Conservation (phyloP, 2,113 vertebrate species). For the Mugil cephalus region DNA sequence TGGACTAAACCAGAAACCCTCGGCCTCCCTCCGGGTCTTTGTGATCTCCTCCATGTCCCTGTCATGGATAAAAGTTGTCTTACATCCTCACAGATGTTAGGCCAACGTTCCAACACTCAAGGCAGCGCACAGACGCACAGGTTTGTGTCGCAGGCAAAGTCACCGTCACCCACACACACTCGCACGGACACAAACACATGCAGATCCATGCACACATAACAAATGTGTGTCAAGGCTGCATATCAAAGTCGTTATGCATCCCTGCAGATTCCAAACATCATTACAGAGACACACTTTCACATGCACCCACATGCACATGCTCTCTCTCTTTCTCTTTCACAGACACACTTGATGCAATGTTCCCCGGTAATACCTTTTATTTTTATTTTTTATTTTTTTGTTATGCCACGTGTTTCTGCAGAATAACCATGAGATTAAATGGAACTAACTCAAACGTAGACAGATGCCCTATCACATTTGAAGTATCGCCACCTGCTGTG, state of each 20-base stretch:
- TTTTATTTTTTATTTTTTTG: constrained; percentile 17
- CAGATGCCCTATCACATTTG: constrained; percentile 74
- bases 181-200: constrained; percentile 20
- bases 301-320: constrained; percentile 3
- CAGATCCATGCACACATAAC: constrained; percentile 39
- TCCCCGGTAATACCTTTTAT: constrained; percentile 11
- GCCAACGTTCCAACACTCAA: constrained; percentile 63
- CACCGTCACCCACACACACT: constrained; percentile 8
- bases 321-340: constrained; percentile 1
- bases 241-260: constrained; percentile 62
- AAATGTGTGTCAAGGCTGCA: constrained; percentile 52
- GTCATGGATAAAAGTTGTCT: constrained; percentile 64
- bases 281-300: constrained; percentile 34
- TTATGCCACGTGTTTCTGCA: constrained; percentile 42
- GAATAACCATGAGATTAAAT: constrained; percentile 70
- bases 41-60: constrained; percentile 61
- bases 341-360: constrained; percentile 2
- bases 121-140: constrained; percentile 58
- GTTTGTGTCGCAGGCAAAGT: constrained; percentile 50
- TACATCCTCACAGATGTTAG: constrained; percentile 74
- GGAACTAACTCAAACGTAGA: constrained; percentile 59
- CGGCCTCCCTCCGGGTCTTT: constrained; percentile 52
- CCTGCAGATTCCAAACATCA: constrained; percentile 37
- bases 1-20: constrained; percentile 62
- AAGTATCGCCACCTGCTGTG: constrained; percentile 71